Evolutionary conservation across 2,113 vertebrate species (phyloP), one percentile per base, ranked within the genome.

Genomic region (Oncorhynchus mykiss): DNA sequence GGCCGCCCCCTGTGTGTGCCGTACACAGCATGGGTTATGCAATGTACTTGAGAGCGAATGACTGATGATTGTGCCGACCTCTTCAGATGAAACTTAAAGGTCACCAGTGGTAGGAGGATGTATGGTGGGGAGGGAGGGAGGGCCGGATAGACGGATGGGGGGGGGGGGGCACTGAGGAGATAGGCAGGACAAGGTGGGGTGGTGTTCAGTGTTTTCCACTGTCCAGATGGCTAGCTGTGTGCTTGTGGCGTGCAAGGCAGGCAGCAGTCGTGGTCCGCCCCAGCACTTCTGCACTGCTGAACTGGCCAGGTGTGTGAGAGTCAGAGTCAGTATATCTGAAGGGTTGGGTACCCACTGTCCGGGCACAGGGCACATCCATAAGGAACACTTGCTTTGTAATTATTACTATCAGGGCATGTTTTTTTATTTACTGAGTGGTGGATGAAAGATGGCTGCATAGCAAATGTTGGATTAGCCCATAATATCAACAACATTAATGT

Each of bases 41-140:
- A 83, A 82, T 67, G 73, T 39, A 25, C 4, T 2, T 57, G 73
- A 74, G 59, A 59, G n/a, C 22, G 11, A n/a, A 22, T 60, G 78
- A 72, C 49, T 59, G 68, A 49, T 69, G 22, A 34, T 75, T 7
- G 72, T 12, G 25, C 6, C 1, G 14, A 14, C 7, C 70, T 74
- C 76, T 70, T 34, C 5, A 72, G 45, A 79, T 84, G 68, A 62
- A 79, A 72, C 13, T 74, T 29, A 25, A 79, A 78, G 70, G 78
- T 81, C 51, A 78, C 59, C 16, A 64, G 62, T n/a, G 22, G 20
- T 3, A n/a, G 18, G 18, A 8, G 57, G 20, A 25, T 27, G 20
- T 24, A 14, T n/a, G 24, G 24, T 16, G 65, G 65, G 65, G 27
- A 39, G 6, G 1, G 24, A 67, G 27, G 13, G 27, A 31, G 13